Evolutionary conservation across 2,888 invertebrate genomes (phyloP).

Genomic region (Cryptocephalus primarius): DNA sequence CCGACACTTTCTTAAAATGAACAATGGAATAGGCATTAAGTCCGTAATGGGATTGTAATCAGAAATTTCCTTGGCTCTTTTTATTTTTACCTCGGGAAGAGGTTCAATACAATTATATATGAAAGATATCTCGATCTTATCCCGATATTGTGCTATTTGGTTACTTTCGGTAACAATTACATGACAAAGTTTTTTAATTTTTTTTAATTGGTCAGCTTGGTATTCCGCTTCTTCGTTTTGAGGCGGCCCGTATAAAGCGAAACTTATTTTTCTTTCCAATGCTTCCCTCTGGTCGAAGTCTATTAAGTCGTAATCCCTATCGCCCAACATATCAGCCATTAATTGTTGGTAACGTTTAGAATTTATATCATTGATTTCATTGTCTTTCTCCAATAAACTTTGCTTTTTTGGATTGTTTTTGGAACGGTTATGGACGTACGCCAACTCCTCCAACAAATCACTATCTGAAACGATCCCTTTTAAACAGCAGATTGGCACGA

Average conservation of each 20-base stretch:
- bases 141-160: conserved; percentile 20
- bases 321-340: conserved; percentile 46
- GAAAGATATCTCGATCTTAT: conserved; percentile 21
- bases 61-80: conserved; percentile 19
- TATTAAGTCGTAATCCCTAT: conserved; percentile 45
- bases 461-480: neutral
- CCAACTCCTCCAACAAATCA: conserved; percentile 7
- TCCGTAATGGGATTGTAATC: conserved; percentile 28
- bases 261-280: conserved; percentile 45
- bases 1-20: conserved; percentile 29
- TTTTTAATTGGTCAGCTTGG: conserved; percentile 18
- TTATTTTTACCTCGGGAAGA: conserved; percentile 21
- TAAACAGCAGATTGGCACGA: neutral
- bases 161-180: conserved; percentile 22
- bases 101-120: conserved; percentile 27
- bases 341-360: conserved; percentile 17
- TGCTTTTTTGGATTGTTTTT: conserved; percentile 14
- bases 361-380: conserved; percentile 1
- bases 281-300: conserved; percentile 40
- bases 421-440: conserved; percentile 12
- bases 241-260: conserved; percentile 45
- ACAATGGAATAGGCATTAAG: conserved; percentile 26
- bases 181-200: conserved; percentile 20
- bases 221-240: conserved; percentile 35
- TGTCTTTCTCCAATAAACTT: conserved; percentile 9